These are phyloP conservation scores for Tupiocoris notatus DNA, from an alignment of 2,888 invertebrate genomes.

Conservation along the genomic window DNA sequence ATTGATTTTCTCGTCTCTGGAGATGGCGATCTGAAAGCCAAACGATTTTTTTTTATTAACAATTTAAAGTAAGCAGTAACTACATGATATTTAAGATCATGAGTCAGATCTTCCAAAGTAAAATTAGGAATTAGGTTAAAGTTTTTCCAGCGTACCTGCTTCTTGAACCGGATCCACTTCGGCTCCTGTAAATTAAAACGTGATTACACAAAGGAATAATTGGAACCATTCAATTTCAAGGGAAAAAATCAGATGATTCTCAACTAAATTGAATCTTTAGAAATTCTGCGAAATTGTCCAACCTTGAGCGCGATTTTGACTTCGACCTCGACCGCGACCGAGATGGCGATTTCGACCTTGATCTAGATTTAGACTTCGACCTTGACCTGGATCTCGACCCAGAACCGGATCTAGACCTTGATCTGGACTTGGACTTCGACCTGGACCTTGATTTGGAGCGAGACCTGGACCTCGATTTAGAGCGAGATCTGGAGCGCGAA, in stretches of 20 bases:
- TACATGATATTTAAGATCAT: too few relatives aligned
- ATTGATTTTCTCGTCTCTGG: slow-evolving; percentile 48
- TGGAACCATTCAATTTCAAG: background rate
- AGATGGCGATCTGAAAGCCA: slow-evolving; percentile 49
- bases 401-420: slow-evolving; percentile 52
- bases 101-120: too few relatives aligned
- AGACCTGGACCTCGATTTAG: slow-evolving; percentile 54
- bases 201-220: background rate
- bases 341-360: slow-evolving; percentile 36
- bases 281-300: background rate
- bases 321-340: slow-evolving; percentile 11
- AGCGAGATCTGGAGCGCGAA: slow-evolving; percentile 53
- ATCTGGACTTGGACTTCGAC: slow-evolving; percentile 52
- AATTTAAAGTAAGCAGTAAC: background rate
- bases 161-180: slow-evolving; percentile 31
- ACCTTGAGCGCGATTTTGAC: background rate
- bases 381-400: slow-evolving; percentile 52
- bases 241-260: too few relatives aligned
- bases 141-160: slow-evolving; percentile 13
- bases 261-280: background rate
- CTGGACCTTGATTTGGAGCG: slow-evolving; percentile 52
- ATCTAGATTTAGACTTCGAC: slow-evolving; percentile 51
- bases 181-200: slow-evolving; percentile 23
- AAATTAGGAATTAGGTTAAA: background rate
- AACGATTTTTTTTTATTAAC: background rate